Evolutionary conservation across 2,888 invertebrate species (phyloP).

Genomic region (Ypsolopha scabrella): DNA sequence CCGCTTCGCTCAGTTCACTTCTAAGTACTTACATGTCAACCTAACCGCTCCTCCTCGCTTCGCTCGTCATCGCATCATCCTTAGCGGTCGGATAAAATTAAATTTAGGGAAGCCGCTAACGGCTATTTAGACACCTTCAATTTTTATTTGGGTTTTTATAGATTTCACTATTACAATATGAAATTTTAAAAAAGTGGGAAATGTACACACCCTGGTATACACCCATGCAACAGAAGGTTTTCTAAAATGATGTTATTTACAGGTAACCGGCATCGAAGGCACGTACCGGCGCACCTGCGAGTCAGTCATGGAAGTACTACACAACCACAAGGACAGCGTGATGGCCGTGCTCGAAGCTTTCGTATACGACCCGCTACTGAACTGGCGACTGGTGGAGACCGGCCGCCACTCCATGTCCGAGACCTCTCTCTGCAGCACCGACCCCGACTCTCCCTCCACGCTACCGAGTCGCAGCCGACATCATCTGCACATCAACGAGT

Average conservation of each 20-base stretch:
- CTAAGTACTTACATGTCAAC: too few relatives aligned
- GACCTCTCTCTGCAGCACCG: conserved; percentile 46
- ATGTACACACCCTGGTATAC: too few relatives aligned
- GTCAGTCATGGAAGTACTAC: conserved; percentile 95
- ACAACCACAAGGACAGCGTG: conserved; percentile 96
- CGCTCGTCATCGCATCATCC: too few relatives aligned
- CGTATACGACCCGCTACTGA: conserved; percentile 98
- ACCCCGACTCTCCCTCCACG: conserved; percentile 48
- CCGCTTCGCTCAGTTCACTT: too few relatives aligned
- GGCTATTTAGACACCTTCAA: too few relatives aligned
- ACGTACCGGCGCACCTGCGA: conserved; percentile 98
- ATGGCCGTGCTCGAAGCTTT: conserved; percentile 99
- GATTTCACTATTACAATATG: too few relatives aligned
- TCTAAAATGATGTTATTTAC: background rate
- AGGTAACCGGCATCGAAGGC: conserved; percentile 98
- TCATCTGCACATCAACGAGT: conserved; percentile 42
- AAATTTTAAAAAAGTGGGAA: too few relatives aligned
- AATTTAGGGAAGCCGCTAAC: too few relatives aligned
- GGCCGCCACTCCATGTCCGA: conserved; percentile 49
- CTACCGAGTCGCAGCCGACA: conserved; percentile 50
- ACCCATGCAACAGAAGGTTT: too few relatives aligned
- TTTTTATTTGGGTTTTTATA: too few relatives aligned
- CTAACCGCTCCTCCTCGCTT: too few relatives aligned
- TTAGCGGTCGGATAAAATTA: too few relatives aligned
- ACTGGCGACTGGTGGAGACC: conserved; percentile 92